Conservation (phyloP, 2,113 vertebrate genomes). For the Pitta sordida region DNA sequence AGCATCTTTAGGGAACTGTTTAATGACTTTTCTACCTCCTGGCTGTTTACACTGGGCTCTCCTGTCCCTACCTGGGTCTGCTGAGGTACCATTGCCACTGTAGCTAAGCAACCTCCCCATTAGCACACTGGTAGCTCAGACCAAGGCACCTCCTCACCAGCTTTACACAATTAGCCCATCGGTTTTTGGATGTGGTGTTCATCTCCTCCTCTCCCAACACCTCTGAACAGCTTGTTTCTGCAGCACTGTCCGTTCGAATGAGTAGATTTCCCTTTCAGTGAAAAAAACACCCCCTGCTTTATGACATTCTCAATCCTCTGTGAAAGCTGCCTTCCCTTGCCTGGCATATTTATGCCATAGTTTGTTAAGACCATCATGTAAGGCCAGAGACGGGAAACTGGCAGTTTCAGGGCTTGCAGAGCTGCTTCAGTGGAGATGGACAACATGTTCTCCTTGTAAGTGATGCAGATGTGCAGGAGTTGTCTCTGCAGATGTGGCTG, state of each 20-base stretch:
- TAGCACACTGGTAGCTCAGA: not conserved
- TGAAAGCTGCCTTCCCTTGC: not conserved
- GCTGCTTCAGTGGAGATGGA: not conserved
- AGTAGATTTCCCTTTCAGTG: not conserved
- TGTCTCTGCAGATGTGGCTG: not conserved
- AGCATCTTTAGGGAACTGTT: slow-evolving; percentile 32
- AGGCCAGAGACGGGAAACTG: not conserved
- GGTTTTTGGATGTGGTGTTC: not conserved
- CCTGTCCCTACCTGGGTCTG: not conserved
- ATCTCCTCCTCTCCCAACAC: not conserved
- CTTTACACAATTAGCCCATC: not conserved
- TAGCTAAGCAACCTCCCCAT: slow-evolving; percentile 55
- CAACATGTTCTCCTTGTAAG: not conserved
- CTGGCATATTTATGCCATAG: slow-evolving; percentile 30
- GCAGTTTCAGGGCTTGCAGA: slow-evolving; percentile 11
- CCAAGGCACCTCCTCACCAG: not conserved
- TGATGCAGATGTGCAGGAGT: not conserved
- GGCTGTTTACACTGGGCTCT: not conserved
- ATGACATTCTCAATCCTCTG: not conserved
- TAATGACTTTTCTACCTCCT: slow-evolving; percentile 45
- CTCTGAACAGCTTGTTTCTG: not conserved
- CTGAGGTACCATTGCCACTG: not conserved
- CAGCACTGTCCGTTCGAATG: not conserved
- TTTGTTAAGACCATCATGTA: slow-evolving; percentile 18
- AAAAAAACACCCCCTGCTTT: not conserved